These are phyloP conservation scores for Acleris holmiana DNA, from an alignment of 2,888 invertebrate species.

Conservation along the genomic window DNA sequence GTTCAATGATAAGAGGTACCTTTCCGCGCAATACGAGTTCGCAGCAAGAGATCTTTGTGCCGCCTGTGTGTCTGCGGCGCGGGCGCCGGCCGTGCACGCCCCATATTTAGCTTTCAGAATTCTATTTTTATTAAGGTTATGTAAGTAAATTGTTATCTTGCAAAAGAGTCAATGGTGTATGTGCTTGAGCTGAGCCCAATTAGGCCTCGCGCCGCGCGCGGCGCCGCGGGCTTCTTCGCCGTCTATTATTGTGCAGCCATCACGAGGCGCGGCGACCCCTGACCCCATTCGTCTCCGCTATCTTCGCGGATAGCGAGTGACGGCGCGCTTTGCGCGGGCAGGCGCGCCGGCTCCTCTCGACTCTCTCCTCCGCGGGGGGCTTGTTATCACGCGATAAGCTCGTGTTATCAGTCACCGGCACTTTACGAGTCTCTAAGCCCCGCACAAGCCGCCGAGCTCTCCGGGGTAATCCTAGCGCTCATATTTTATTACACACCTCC, in stretches of 20 bases:
- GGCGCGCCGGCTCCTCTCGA: neutral
- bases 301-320: neutral
- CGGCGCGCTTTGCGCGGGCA: neutral
- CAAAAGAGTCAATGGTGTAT: too few relatives aligned
- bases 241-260: slow-evolving; percentile 5
- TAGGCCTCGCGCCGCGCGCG: neutral
- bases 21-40: too few relatives aligned
- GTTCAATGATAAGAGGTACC: too few relatives aligned
- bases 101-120: too few relatives aligned
- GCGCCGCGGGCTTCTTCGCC: neutral
- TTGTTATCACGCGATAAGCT: slow-evolving; percentile 11
- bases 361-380: slow-evolving; percentile 9
- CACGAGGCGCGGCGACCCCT: neutral
- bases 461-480: slow-evolving; percentile 7
- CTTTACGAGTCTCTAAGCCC: neutral
- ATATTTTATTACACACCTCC: slow-evolving; percentile 16
- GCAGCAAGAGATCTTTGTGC: too few relatives aligned
- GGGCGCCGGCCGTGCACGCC: too few relatives aligned
- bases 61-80: too few relatives aligned
- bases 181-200: neutral
- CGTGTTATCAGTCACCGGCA: slow-evolving; percentile 10
- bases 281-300: slow-evolving; percentile 6
- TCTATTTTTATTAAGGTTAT: too few relatives aligned
- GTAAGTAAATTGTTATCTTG: too few relatives aligned
- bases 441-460: slow-evolving; percentile 5